Base-by-base conservation (phyloP, 2,888 invertebrate species). In the Tenthredo scrophulariae region DNA sequence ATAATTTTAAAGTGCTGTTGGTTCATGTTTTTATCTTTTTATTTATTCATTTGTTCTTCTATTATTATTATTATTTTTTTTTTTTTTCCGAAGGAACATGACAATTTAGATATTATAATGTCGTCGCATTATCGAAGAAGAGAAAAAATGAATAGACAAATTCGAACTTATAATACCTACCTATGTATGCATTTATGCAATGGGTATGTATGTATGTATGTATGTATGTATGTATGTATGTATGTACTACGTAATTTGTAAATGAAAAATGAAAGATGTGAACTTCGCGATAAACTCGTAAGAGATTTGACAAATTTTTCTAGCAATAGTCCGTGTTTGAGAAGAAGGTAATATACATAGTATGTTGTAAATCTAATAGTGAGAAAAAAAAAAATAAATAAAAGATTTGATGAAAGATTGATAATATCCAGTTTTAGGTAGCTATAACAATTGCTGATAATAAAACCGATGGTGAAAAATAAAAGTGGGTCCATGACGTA, bases 401-500 rank as follows among this genome's bases (percentile, higher is more conserved):
- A 77, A 50, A 77, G 15, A 77, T 29, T 10, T 29, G 15, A 77
- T 46, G 1, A 54, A 54, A 54, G 54, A 62, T 62, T 62, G 62
- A 62, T 26, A 26, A 26, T 62, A 62, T 22, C 77, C 50, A 77
- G 33, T 29, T 54, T 7, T 50, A 77, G 77, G 54, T 50, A 77
- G 46, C 29, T 50, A 33, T 54, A 33, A 67, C 29, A 29, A 74
- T 74, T 74, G 22, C 29, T 74, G 22, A 22, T 43, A 74, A 74
- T 74, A 22, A 40, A 74, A 40, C 26, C 46, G 74, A 77, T 6
- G n/a, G 77, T 54, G 75, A 75, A 33, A 77, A 77, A 74, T 43
- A 74, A 74, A 74, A 74, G 26, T 77, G 77, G 77, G 77, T 77
- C 50, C 77, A 77, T 54, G 77, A 77, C 77, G 54, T 50, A 77